Conservation (phyloP, 2,888 invertebrate genomes). For the Lampropteryx suffumata region DNA sequence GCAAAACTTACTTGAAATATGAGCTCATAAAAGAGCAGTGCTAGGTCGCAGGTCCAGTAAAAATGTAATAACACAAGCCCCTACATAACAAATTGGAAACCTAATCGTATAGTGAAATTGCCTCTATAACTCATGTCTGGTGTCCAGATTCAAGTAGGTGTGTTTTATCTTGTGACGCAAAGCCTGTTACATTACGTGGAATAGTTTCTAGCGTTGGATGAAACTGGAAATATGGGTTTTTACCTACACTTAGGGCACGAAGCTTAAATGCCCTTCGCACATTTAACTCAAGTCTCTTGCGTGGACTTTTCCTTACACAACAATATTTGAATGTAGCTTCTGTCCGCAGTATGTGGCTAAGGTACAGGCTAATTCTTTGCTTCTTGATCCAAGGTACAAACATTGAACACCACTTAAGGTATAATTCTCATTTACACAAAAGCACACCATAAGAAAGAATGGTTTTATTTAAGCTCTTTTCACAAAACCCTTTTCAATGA, state of each 20-base stretch:
- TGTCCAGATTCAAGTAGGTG: conserved; percentile 20
- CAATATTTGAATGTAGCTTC: too few relatives aligned
- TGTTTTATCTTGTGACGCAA: conserved; percentile 16
- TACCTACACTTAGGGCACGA: background rate
- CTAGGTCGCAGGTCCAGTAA: conserved; percentile 30
- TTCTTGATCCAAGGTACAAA: background rate
- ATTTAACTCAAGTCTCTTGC: too few relatives aligned
- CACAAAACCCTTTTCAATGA: conserved; percentile 12
- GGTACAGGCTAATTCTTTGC: too few relatives aligned
- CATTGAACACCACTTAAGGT: background rate
- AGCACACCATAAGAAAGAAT: background rate
- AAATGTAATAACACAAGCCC: conserved; percentile 32
- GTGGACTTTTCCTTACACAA: too few relatives aligned
- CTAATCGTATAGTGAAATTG: conserved; percentile 31
- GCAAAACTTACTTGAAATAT: conserved; percentile 21
- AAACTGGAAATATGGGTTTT: background rate
- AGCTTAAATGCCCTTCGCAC: too few relatives aligned
- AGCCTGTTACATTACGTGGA: conserved; percentile 9
- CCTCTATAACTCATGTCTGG: conserved; percentile 29
- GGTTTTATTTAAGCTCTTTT: background rate
- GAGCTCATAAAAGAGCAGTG: conserved; percentile 27
- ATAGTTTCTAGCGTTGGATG: background rate
- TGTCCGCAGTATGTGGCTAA: too few relatives aligned
- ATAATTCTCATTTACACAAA: background rate
- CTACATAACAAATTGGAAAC: conserved; percentile 33